These are phyloP conservation scores for Pinctada fucata DNA, from an alignment of 2,888 invertebrate genomes.

Conservation along the genomic window DNA sequence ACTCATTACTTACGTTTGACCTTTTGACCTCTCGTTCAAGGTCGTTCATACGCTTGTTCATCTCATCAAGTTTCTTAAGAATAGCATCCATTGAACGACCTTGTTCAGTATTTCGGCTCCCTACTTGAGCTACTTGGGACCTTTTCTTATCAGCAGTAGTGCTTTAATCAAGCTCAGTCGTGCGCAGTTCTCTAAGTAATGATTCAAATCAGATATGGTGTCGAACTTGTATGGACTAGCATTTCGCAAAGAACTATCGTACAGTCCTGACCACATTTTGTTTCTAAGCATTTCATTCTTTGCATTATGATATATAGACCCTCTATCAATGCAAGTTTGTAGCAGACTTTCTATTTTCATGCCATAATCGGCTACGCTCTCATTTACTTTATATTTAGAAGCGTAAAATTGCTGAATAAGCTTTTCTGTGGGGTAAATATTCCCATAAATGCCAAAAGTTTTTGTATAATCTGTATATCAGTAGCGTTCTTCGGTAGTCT, in stretches of 20 bases:
- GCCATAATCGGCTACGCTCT: too few species aligned
- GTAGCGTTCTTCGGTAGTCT: constrained; percentile 9
- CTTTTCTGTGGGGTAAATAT: too few species aligned
- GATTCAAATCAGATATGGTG: constrained; percentile 19
- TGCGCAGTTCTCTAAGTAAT: constrained; percentile 7
- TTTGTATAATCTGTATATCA: constrained; percentile 1
- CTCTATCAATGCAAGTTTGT: too few species aligned
- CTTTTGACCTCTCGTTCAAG: too few species aligned
- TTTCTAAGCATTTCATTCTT: constrained; percentile 9
- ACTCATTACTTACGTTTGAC: too few species aligned
- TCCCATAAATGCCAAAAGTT: constrained; percentile 1
- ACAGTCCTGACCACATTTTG: too few species aligned
- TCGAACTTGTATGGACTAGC: not conserved
- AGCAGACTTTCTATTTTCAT: too few species aligned
- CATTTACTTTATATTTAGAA: constrained; percentile 12
- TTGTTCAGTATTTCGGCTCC: not conserved
- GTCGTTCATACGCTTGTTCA: too few species aligned
- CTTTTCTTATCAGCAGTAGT: constrained; percentile 8
- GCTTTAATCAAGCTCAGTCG: constrained; percentile 17
- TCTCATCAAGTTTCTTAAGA: too few species aligned
- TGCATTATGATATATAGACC: not conserved
- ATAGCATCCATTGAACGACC: not conserved
- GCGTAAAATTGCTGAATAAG: constrained; percentile 6
- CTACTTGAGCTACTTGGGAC: constrained; percentile 10
- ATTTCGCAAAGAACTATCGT: too few species aligned